Evolutionary conservation across 1,140 invertebrate species (phyloP).

Genomic region (Gryon sp.): DNA sequence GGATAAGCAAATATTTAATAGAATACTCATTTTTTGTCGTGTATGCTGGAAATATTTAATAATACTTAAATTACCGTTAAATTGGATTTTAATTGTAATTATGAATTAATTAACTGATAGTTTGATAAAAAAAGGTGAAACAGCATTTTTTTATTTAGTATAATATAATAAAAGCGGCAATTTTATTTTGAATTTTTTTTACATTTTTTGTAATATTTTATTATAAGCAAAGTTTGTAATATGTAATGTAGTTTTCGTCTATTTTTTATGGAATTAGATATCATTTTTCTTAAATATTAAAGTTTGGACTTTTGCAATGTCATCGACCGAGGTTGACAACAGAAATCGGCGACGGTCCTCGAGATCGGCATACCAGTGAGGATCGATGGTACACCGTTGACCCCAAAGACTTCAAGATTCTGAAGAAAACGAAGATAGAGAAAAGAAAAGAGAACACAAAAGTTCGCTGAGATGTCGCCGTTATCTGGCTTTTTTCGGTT

Average conservation of each 20-base stretch:
- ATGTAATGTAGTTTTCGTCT: too few species aligned
- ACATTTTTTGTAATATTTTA: too few species aligned
- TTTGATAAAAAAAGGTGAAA: too few species aligned
- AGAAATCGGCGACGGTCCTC: constrained; percentile 40
- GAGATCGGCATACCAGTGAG: constrained; percentile 46
- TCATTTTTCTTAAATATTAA: not conserved
- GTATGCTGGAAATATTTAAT: too few species aligned
- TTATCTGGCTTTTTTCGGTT: constrained; percentile 44
- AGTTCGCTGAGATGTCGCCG: constrained; percentile 37
- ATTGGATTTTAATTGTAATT: too few species aligned
- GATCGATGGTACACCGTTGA: constrained; percentile 49
- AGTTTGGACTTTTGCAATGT: constrained; percentile 21
- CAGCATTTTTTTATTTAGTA: too few species aligned
- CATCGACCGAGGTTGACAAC: constrained; percentile 44
- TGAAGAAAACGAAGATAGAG: constrained; percentile 54
- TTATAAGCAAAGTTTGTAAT: too few species aligned
- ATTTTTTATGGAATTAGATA: not conserved
- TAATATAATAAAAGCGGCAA: too few species aligned
- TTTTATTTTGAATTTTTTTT: too few species aligned
- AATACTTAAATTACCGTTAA: too few species aligned
- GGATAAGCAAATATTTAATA: not conserved
- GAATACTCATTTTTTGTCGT: not conserved
- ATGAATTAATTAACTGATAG: too few species aligned
- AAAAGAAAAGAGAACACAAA: constrained; percentile 41
- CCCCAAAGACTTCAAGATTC: constrained; percentile 30